Conservation (phyloP, 2,797 vertebrate species). For the Lepilemur septentrionalis region DNA sequence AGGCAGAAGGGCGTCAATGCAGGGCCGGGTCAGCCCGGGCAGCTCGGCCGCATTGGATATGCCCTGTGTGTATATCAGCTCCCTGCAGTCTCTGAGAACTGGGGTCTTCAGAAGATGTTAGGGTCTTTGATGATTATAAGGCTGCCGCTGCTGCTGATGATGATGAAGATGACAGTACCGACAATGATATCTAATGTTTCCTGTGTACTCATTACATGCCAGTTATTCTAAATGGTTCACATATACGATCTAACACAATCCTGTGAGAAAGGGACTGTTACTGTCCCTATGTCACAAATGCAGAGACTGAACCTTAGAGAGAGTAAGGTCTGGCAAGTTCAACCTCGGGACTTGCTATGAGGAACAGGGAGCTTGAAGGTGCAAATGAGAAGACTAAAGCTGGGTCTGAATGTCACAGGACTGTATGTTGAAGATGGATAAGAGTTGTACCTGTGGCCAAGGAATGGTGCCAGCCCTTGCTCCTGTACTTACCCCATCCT, state of each 20-base stretch:
- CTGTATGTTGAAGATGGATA: not conserved
- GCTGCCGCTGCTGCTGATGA: accelerated
- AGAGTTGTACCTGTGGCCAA: not conserved
- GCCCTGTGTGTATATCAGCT: not conserved
- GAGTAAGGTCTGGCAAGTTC: not conserved
- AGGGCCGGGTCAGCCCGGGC: not conserved
- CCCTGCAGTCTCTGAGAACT: not conserved
- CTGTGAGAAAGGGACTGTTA: not conserved
- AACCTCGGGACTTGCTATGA: not conserved
- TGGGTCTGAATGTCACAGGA: not conserved
- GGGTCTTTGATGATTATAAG: not conserved
- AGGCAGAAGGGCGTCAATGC: not conserved
- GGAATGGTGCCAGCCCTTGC: not conserved
- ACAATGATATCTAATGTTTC: not conserved
- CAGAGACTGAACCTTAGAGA: not conserved
- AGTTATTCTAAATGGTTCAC: not conserved
- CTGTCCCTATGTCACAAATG: not conserved
- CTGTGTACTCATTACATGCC: not conserved
- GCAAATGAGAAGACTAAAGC: not conserved
- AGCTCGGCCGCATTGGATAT: not conserved
- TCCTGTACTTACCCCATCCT: not conserved
- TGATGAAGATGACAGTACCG: not conserved
- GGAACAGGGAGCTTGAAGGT: not conserved
- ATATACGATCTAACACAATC: not conserved
- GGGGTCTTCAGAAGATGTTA: not conserved